Evolutionary conservation across 2,888 invertebrate species (phyloP).

Genomic region (Synergus laeviventris): DNA sequence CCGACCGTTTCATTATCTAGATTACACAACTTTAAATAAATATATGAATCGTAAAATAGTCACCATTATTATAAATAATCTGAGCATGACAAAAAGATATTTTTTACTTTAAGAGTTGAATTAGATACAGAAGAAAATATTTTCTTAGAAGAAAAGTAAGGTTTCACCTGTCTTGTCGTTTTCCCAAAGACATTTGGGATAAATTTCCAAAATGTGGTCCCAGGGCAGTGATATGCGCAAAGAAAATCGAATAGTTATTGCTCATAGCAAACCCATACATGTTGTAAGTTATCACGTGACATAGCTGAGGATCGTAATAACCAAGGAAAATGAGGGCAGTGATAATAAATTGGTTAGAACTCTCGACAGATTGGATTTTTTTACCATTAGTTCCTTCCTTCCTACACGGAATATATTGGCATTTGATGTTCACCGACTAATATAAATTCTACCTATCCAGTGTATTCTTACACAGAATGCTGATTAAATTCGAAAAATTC

Average conservation of each 20-base stretch:
- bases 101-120: too few relatives aligned
- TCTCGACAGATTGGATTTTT: conserved; percentile 20
- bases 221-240: not conserved
- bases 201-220: not conserved
- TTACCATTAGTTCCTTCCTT: conserved; percentile 8
- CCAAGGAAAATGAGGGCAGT: conserved; percentile 1
- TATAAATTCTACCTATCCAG: conserved; percentile 15
- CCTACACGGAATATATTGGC: conserved; percentile 16
- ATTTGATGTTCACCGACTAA: conserved; percentile 6
- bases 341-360: conserved; percentile 28
- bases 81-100: too few relatives aligned
- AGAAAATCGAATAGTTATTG: conserved; percentile 12
- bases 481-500: too few relatives aligned
- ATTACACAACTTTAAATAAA: too few relatives aligned
- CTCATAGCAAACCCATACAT: conserved; percentile 1
- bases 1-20: not conserved
- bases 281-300: conserved; percentile 12
- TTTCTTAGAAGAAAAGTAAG: too few relatives aligned
- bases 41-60: not conserved
- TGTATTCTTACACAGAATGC: not conserved
- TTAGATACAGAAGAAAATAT: too few relatives aligned
- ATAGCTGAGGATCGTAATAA: conserved; percentile 19
- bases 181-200: not conserved
- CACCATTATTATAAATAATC: too few relatives aligned
- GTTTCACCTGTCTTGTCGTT: not conserved